Percentiles rank a stretch among this genome's conserved stretches.
Conservation (phyloP, 1,140 invertebrate genomes). For the Apis mellifera region DNA sequence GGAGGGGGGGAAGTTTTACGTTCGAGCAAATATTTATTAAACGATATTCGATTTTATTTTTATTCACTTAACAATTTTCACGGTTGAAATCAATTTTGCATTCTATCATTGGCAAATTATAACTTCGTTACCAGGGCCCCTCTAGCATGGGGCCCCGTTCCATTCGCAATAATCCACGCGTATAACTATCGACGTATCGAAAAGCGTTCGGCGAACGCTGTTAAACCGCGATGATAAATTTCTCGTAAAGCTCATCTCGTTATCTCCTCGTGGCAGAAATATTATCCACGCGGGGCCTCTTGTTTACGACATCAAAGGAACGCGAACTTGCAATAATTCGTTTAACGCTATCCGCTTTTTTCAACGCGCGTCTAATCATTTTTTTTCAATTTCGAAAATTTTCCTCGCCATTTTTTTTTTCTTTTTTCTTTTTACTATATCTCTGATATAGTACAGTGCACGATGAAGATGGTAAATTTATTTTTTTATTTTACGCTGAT, state of each 20-base stretch:
- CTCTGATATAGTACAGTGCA: no score
- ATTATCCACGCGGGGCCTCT: slow-evolving; percentile 33
- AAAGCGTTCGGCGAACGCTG: not conserved
- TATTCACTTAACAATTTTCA: not conserved
- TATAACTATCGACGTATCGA: slow-evolving; percentile 9
- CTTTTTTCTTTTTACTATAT: no score
- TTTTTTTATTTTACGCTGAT: no score
- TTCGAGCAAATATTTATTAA: no score
- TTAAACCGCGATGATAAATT: slow-evolving; percentile 39
- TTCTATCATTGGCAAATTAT: no score
- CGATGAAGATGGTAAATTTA: no score
- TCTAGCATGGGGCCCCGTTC: not conserved
- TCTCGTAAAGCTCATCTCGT: slow-evolving; percentile 40
- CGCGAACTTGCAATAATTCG: slow-evolving; percentile 4
- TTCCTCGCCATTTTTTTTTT: no score
- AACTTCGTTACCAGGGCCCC: not conserved
- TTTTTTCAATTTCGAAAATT: no score
- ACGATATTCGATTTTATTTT: not conserved
- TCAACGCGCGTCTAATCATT: not conserved
- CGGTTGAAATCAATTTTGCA: not conserved
- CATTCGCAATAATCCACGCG: not conserved
- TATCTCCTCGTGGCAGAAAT: slow-evolving; percentile 34
- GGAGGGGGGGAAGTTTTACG: no score
- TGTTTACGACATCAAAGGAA: slow-evolving; percentile 31
- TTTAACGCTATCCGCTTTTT: not conserved